Evolutionary conservation across 2,113 vertebrate species (phyloP).

Genomic region (Probosciger aterrimus): DNA sequence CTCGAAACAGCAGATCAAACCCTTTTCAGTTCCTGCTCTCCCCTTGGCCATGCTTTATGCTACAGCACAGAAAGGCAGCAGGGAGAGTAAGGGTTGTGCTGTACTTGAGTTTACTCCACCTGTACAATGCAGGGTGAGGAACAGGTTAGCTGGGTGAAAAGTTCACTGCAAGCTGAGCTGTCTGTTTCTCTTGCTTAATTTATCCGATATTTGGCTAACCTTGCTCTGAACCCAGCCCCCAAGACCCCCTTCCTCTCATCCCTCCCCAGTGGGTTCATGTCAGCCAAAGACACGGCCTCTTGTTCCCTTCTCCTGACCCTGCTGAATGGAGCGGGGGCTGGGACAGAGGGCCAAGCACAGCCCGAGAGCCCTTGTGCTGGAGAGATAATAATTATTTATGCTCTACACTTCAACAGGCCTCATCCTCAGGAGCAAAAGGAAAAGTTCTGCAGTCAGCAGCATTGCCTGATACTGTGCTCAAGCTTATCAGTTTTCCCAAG

Average conservation of each 20-base stretch:
- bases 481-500: not conserved
- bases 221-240: slow-evolving; percentile 90
- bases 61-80: not conserved
- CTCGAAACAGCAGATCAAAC: not conserved
- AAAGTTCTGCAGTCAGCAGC: not conserved
- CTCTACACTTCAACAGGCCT: not conserved
- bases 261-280: slow-evolving; percentile 59
- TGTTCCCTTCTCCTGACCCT: slow-evolving; percentile 55
- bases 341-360: not conserved
- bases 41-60: not conserved
- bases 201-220: slow-evolving; percentile 98
- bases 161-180: slow-evolving; percentile 84
- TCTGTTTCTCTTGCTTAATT: slow-evolving; percentile 86
- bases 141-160: slow-evolving; percentile 83
- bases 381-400: slow-evolving; percentile 38
- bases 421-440: slow-evolving; percentile 45
- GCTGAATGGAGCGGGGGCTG: not conserved
- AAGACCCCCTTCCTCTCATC: slow-evolving; percentile 80
- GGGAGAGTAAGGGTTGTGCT: not conserved
- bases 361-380: not conserved
- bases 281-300: slow-evolving; percentile 54
- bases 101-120: slow-evolving; percentile 74
- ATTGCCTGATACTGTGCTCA: not conserved
- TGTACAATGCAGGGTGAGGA: slow-evolving; percentile 77
- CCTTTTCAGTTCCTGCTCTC: not conserved